phyloP scores from a whole-genome alignment of 2,113 vertebrate species.

The Gadus chalcogrammus region DNA sequence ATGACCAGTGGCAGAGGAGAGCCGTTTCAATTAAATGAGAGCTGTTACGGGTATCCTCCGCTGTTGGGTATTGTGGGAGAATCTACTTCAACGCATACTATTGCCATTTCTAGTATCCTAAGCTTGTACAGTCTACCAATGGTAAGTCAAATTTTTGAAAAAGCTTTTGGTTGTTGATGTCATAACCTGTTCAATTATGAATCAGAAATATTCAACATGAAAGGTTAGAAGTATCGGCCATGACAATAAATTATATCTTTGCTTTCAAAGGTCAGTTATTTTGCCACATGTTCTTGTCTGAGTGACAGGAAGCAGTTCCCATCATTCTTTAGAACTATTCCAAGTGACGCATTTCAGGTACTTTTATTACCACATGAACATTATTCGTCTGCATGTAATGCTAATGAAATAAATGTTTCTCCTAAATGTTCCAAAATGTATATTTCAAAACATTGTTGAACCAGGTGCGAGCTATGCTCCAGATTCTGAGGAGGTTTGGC shows the following conservation, averaged over 20 bases:
- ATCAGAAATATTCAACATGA: not conserved
- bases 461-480: conserved; percentile 51
- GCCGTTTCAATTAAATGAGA: conserved; percentile 22
- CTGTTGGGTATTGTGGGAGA: conserved; percentile 65
- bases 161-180: not conserved
- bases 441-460: conserved; percentile 48
- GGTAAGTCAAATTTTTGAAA: conserved; percentile 39
- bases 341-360: conserved; percentile 46
- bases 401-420: conserved; percentile 4
- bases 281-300: conserved; percentile 54
- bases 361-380: not conserved
- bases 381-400: too few relatives aligned
- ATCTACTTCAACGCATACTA: conserved; percentile 55
- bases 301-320: conserved; percentile 51
- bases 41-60: conserved; percentile 48
- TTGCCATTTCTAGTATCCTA: conserved; percentile 60
- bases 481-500: conserved; percentile 45
- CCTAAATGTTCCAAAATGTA: conserved; percentile 11
- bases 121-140: conserved; percentile 60
- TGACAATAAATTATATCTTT: not conserved
- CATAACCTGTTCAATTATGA: not conserved
- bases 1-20: conserved; percentile 49
- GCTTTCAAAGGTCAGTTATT: conserved; percentile 53
- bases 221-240: not conserved
- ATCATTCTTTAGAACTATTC: conserved; percentile 50